Base-by-base conservation (phyloP, 2,113 vertebrate genomes). In the Polypterus senegalus region DNA sequence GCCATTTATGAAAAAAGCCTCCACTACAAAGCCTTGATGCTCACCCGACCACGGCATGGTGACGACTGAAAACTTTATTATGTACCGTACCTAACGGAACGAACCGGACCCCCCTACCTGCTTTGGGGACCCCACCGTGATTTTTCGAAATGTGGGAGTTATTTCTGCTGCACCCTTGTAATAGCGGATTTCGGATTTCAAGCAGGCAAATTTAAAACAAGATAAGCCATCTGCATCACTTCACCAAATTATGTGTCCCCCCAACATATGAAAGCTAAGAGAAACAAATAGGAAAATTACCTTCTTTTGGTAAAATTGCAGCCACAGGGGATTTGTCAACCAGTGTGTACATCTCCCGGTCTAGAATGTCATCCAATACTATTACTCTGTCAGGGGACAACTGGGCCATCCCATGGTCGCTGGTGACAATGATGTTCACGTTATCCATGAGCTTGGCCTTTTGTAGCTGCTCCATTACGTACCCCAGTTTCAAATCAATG, bases 371-470 rank as follows among this genome's bases (percentile, higher is more conserved):
- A 63, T 97, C 91, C 52, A 97, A 84, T 60, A 92, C 90, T 58
- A 94, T 88, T 51, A 92, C 76, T 63, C 88, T 87, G 27, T 92
- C 84, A 0, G 58, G 55, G 47, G 89, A 93, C 0, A 86, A 83
- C 75, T 92, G 89, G 0, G 86, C 77, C 94, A 95, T 97, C 10
- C 92, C 93, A 0, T 95, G 93, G 70, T 97, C 92, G 6, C 92
- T 97, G 10, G 92, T 97, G 69, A 97, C 79, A 3, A 97, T 82
- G 46, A 95, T 75, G 73, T 95, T 94, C 48, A 92, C 48, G 3
- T 59, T 68, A 48, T 82, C 74, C 71, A 88, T 93, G 59, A 97
- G 59, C 27, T 86, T 84, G 0, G 83, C 87, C 3, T 72, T 78
- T 73, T 85, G 88, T 44, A 96, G 81, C 74, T 87, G 77, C 1